Evolutionary conservation across 2,797 vertebrate genomes (phyloP).

Genomic region (Orientallactaga sibirica): DNA sequence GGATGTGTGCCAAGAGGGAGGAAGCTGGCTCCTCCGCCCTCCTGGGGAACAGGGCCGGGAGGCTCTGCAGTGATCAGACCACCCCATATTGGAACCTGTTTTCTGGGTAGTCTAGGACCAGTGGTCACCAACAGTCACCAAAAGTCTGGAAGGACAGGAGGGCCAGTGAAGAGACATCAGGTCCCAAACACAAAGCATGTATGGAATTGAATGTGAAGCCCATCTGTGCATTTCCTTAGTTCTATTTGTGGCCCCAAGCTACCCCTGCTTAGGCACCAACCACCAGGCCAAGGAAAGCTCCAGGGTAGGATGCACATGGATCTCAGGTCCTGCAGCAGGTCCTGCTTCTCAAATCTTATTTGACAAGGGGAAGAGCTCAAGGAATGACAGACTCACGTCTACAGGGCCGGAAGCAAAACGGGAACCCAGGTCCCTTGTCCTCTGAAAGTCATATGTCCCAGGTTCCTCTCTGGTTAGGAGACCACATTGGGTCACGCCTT

Average conservation of each 20-base stretch:
- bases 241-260: background rate
- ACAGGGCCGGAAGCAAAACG: background rate
- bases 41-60: background rate
- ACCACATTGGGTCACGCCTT: background rate
- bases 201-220: background rate
- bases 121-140: background rate
- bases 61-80: background rate
- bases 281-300: background rate
- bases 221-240: rapidly evolving
- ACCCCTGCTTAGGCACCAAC: background rate
- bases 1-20: slow-evolving; percentile 9
- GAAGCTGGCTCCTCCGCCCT: background rate
- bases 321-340: background rate
- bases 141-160: background rate
- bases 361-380: background rate
- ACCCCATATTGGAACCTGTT: rapidly evolving
- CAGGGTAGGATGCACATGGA: rapidly evolving
- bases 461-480: slow-evolving; percentile 22
- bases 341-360: background rate
- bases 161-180: background rate
- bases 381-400: background rate
- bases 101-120: background rate
- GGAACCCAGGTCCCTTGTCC: background rate
- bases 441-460: background rate
- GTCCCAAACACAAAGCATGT: background rate